Percentiles rank a stretch among this genome's conserved stretches.
These are phyloP conservation scores for Hippocampus zosterae DNA, from an alignment of 2,113 vertebrate species.

Conservation along the genomic window DNA sequence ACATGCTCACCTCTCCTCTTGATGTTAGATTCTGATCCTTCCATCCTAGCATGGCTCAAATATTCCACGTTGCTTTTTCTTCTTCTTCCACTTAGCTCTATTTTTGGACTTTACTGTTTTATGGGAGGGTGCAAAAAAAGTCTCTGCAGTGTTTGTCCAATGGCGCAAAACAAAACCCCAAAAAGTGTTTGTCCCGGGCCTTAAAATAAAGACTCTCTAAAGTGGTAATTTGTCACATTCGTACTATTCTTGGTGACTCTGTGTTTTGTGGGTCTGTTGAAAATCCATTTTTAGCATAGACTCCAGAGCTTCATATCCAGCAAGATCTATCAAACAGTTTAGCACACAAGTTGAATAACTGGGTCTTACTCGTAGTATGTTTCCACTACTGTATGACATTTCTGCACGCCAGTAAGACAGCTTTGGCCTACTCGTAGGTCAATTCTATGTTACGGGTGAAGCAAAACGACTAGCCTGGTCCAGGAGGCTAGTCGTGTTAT, in stretches of 20 bases:
- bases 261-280: not conserved
- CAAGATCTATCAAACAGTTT: not conserved
- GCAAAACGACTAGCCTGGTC: not conserved
- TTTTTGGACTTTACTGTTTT: constrained; percentile 38
- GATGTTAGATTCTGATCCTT: not conserved
- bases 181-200: constrained; percentile 33
- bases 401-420: not conserved
- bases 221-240: constrained; percentile 58
- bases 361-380: not conserved
- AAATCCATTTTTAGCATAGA: not conserved
- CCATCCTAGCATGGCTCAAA: not conserved
- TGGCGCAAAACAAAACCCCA: constrained; percentile 30
- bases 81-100: constrained; percentile 12
- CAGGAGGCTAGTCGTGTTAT: not conserved
- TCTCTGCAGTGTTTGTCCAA: constrained; percentile 30
- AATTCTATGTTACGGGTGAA: not conserved
- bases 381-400: not conserved
- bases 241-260: constrained; percentile 32
- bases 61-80: constrained; percentile 10
- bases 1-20: not conserved
- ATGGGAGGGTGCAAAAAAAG: constrained; percentile 33
- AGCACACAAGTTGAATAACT: not conserved
- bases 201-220: constrained; percentile 35
- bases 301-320: not conserved
- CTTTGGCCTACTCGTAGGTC: not conserved